Conservation (phyloP, 2,113 vertebrate genomes). For the Myrmophylax atrothorax region DNA sequence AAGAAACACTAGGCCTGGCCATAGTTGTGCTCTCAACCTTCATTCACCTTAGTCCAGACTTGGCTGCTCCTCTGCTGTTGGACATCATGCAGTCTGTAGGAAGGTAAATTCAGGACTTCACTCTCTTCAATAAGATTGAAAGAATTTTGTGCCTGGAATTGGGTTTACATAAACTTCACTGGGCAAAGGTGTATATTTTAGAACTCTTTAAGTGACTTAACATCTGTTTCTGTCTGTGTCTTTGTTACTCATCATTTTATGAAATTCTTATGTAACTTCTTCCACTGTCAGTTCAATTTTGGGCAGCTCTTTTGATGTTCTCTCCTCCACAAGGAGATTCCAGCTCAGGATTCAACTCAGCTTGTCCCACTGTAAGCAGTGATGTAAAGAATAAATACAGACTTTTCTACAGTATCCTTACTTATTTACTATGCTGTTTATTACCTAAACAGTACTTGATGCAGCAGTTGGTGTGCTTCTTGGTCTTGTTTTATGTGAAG, state of each 20-base stretch:
- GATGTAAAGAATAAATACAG: not conserved
- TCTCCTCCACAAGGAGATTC: not conserved
- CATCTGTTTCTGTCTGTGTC: not conserved
- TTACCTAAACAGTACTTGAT: not conserved
- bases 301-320: not conserved
- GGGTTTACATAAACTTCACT: not conserved
- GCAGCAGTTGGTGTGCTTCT: not conserved
- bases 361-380: not conserved
- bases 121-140: not conserved
- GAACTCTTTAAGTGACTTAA: not conserved
- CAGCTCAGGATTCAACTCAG: not conserved
- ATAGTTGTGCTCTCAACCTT: constrained; percentile 97
- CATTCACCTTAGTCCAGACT: constrained; percentile 94
- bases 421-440: not conserved
- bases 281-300: not conserved
- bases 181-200: not conserved
- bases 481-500: not conserved
- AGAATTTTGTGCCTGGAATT: not conserved
- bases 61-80: constrained; percentile 92
- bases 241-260: not conserved
- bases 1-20: constrained; percentile 93
- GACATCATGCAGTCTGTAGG: constrained; percentile 99
- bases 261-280: not conserved
- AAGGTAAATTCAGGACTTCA: constrained; percentile 77
- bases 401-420: not conserved